Conservation (phyloP, 2,113 vertebrate species). For the Paradisaea rubra region DNA sequence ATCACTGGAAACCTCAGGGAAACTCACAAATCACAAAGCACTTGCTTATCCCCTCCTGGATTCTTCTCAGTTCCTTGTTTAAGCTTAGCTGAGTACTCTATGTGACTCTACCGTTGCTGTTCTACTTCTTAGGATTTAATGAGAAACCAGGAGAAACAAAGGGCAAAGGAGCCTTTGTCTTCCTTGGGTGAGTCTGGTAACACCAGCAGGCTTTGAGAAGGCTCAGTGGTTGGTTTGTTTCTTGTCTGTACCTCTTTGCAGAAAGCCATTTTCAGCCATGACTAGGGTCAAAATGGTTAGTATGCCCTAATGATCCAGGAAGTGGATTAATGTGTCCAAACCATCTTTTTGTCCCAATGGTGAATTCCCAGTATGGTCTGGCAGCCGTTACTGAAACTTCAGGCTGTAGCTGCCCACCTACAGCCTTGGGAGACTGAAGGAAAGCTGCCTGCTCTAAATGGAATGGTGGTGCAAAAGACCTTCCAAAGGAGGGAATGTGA, state of each 20-base stretch:
- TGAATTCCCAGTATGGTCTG: not conserved
- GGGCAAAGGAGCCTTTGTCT: not conserved
- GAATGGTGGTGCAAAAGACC: not conserved
- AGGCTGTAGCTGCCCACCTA: not conserved
- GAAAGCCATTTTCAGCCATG: not conserved
- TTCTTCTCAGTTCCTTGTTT: not conserved
- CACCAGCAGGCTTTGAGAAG: not conserved
- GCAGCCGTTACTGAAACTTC: not conserved
- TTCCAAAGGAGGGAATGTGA: not conserved
- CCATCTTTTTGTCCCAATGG: not conserved
- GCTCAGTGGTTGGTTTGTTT: not conserved
- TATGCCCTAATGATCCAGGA: not conserved
- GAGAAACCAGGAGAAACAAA: not conserved
- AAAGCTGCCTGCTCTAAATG: not conserved
- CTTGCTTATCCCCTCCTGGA: not conserved
- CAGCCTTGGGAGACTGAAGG: not conserved
- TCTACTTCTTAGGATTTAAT: not conserved
- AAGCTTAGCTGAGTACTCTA: not conserved
- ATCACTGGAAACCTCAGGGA: conserved; percentile 33
- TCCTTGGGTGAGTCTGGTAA: not conserved
- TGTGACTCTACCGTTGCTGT: not conserved
- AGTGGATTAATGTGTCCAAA: not conserved
- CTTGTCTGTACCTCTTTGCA: not conserved
- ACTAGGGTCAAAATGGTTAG: not conserved
- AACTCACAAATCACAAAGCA: conserved; percentile 2